Conservation (phyloP, 92 coral and sea anemone species). For the Pocillopora grandis region DNA sequence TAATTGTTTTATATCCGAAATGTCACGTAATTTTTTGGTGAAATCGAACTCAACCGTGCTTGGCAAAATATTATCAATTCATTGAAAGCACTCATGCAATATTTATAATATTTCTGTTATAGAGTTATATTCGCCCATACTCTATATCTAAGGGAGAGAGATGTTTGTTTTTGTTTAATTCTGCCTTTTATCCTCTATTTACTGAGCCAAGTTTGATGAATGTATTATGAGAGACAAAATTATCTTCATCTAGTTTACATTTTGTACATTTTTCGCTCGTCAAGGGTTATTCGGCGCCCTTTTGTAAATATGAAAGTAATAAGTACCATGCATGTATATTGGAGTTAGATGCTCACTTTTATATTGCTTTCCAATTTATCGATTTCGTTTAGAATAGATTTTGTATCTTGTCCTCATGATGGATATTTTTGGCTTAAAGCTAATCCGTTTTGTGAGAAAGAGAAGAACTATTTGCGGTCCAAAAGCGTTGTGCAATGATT, state of each 20-base stretch:
- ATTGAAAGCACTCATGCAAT: neutral
- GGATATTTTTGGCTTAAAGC: neutral
- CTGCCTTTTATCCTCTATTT: neutral
- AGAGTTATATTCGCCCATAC: neutral
- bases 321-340: neutral
- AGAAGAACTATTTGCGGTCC: neutral
- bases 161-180: constrained; percentile 10
- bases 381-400: neutral
- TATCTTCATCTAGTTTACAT: neutral
- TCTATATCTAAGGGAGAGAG: neutral
- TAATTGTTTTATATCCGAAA: neutral
- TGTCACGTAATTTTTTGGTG: neutral
- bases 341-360: neutral
- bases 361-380: neutral
- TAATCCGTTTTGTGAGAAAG: neutral
- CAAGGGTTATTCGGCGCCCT: constrained; percentile 20
- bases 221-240: neutral
- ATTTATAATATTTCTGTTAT: neutral
- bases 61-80: neutral
- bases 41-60: neutral
- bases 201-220: neutral
- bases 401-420: neutral
- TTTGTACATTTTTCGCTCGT: constrained; percentile 15
- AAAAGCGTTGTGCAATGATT: neutral
- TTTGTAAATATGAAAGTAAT: constrained; percentile 1